phyloP scores from a whole-genome alignment of 2,888 invertebrate genomes.

The Eupithecia subfuscata region DNA sequence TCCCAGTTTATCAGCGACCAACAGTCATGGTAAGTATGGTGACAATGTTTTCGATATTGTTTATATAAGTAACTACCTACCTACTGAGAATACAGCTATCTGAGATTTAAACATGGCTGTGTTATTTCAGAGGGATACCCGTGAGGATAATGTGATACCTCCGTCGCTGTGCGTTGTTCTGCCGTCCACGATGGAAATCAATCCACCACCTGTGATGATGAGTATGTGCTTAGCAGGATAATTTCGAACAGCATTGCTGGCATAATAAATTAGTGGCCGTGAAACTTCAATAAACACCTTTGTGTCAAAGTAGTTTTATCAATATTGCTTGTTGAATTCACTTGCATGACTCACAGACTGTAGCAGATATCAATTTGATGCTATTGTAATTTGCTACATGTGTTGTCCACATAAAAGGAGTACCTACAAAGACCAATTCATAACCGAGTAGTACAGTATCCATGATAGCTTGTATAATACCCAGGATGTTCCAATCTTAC shows the following conservation, averaged over 20 bases:
- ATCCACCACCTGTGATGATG: conserved; percentile 71
- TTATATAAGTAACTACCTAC: conserved; percentile 73
- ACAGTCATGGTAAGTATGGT: conserved; percentile 56
- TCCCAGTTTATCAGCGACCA: not conserved
- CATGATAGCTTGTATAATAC: not conserved
- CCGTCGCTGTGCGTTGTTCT: conserved; percentile 74
- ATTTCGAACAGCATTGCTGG: not conserved
- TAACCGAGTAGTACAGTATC: not conserved
- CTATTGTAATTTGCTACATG: not conserved
- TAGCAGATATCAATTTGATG: not conserved
- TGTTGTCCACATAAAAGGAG: not conserved
- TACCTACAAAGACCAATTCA: not conserved
- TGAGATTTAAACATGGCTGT: conserved; percentile 57
- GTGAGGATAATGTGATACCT: conserved; percentile 66
- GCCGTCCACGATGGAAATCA: conserved; percentile 64
- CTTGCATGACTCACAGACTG: not conserved
- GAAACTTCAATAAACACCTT: conserved; percentile 33
- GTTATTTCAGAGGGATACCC: conserved; percentile 70
- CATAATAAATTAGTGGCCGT: conserved; percentile 19
- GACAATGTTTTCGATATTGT: conserved; percentile 60
- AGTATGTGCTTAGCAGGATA: conserved; percentile 58
- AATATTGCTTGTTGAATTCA: conserved; percentile 15
- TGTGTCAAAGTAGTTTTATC: conserved; percentile 32
- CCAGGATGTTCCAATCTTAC: not conserved
- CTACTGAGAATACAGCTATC: conserved; percentile 52